phyloP scores from a whole-genome alignment of 2,113 vertebrate species.

The Bothrops jararaca region DNA sequence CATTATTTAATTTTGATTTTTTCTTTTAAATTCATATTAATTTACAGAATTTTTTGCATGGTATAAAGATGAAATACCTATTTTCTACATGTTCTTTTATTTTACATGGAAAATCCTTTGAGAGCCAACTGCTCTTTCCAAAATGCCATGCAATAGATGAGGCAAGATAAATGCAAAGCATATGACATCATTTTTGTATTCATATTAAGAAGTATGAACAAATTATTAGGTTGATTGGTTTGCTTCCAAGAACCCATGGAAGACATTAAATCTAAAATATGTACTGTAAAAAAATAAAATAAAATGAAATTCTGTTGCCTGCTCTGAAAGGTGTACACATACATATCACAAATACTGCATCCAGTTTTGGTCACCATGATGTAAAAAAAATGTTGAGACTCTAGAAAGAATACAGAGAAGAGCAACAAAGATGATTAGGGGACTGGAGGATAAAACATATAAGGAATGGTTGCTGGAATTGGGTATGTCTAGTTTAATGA shows the following conservation, averaged over 20 bases:
- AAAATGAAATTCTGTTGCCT: no score
- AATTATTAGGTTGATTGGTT: not conserved
- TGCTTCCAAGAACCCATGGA: not conserved
- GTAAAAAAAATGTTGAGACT: no score
- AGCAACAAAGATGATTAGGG: no score
- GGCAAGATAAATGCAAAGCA: not conserved
- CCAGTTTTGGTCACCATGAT: no score
- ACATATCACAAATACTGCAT: no score
- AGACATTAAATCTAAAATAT: not conserved
- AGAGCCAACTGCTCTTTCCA: not conserved
- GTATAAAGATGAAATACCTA: conserved; percentile 29
- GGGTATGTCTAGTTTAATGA: no score
- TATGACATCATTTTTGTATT: not conserved
- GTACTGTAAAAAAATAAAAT: no score
- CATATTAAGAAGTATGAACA: not conserved
- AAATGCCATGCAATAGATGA: not conserved
- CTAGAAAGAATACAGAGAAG: no score
- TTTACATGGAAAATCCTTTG: conserved; percentile 10
- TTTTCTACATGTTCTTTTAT: conserved; percentile 13
- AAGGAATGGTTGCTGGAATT: no score
- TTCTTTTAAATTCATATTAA: not conserved
- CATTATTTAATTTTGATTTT: conserved; percentile 27
- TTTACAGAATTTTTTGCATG: not conserved
- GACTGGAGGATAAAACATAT: no score
- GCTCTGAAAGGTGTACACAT: no score